Conservation (phyloP, 2,113 vertebrate genomes). For the Macrotus californicus region DNA sequence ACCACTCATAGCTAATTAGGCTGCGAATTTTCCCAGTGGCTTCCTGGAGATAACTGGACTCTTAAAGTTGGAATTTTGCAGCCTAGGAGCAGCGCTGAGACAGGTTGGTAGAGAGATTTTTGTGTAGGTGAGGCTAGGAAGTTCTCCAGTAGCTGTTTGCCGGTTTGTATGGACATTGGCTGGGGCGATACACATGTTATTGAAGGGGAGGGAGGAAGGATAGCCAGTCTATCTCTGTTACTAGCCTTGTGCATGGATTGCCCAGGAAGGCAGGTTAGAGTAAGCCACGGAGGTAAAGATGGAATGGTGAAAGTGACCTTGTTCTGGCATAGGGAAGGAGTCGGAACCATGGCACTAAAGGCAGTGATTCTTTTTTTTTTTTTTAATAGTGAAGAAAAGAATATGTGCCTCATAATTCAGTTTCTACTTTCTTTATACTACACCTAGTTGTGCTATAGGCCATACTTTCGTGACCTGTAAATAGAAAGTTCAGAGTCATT, state of each 20-base stretch:
- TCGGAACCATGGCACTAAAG: neutral
- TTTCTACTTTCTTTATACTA: neutral
- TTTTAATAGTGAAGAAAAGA: neutral
- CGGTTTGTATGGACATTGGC: no score
- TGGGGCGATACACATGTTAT: accelerated
- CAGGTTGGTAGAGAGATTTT: neutral
- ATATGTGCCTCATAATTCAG: neutral
- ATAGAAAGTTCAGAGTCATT: slow-evolving; percentile 16
- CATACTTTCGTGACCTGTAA: neutral
- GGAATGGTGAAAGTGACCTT: neutral
- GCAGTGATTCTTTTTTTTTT: neutral
- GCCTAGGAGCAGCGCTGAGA: neutral
- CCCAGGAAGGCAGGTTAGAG: neutral
- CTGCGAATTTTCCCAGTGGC: neutral
- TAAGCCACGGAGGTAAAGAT: neutral
- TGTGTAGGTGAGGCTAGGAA: neutral
- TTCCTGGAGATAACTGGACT: neutral
- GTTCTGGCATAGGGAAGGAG: neutral
- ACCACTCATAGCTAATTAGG: neutral
- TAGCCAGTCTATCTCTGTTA: neutral
- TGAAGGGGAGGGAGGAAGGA: neutral
- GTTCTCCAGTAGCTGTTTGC: neutral
- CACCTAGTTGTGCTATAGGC: neutral
- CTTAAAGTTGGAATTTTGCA: neutral
- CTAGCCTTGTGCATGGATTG: neutral